phyloP scores from a whole-genome alignment of 2,113 vertebrate genomes.

The Kryptolebias marmoratus region DNA sequence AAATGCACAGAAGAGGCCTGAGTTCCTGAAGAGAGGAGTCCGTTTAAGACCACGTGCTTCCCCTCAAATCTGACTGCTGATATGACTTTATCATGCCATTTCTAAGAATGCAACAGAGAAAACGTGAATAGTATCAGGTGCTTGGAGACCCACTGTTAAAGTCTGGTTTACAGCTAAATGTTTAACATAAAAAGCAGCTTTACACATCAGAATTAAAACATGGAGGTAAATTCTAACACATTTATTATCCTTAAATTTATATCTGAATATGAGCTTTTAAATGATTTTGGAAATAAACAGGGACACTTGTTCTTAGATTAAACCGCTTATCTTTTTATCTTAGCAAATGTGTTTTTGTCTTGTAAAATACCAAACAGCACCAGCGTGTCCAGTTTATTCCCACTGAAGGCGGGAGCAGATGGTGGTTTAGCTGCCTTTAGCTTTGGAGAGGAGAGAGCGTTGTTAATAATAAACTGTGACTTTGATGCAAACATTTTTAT shows the following conservation, averaged over 20 bases:
- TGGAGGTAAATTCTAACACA: background rate
- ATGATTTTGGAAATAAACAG: background rate
- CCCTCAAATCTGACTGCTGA: too few relatives aligned
- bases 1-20: constrained; percentile 10
- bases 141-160: too few relatives aligned
- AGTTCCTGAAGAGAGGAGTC: constrained; percentile 14
- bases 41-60: constrained; percentile 1
- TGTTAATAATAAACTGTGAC: constrained; percentile 12
- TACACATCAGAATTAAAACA: background rate
- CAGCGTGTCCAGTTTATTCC: constrained; percentile 2
- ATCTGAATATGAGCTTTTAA: background rate
- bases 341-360: background rate
- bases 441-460: constrained; percentile 20
- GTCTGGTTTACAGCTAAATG: too few relatives aligned
- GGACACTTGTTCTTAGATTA: background rate
- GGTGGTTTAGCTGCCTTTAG: constrained; percentile 19
- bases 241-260: too few relatives aligned
- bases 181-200: background rate
- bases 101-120: background rate
- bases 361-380: constrained; percentile 3
- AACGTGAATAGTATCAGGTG: too few relatives aligned
- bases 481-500: background rate
- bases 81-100: background rate
- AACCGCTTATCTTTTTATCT: background rate
- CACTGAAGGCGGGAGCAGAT: constrained; percentile 26